phyloP scores from a whole-genome alignment of 2,797 vertebrate species.

The Diplodus sargus region DNA sequence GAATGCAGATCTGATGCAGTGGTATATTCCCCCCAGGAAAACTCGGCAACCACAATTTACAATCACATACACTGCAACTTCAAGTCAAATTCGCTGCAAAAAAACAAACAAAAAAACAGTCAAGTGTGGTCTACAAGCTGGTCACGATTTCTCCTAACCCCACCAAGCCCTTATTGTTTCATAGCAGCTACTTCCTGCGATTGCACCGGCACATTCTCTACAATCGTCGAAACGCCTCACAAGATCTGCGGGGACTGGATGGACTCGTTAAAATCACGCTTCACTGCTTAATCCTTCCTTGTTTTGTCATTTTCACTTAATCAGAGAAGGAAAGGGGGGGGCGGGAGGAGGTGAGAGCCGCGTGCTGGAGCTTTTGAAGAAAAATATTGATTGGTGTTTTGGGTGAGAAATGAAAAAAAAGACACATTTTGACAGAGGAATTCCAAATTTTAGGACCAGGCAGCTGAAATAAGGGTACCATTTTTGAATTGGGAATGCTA shows the following conservation, averaged over 20 bases:
- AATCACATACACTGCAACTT: not conserved
- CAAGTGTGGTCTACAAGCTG: conserved; percentile 6
- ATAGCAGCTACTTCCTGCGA: conserved; percentile 6
- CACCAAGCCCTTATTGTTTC: conserved; percentile 38
- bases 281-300: conserved; percentile 70
- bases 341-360: conserved; percentile 2
- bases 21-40: not conserved
- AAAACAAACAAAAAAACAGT: not conserved
- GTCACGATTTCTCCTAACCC: conserved; percentile 20
- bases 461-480: not conserved
- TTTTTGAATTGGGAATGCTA: not conserved
- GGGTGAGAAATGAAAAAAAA: not conserved
- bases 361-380: conserved; percentile 23
- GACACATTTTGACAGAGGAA: not conserved
- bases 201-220: conserved; percentile 38
- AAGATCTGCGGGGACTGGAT: conserved; percentile 55
- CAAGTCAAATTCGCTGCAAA: conserved; percentile 8
- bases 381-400: conserved; percentile 49
- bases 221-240: conserved; percentile 57
- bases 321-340: conserved; percentile 24
- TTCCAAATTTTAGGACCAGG: not conserved
- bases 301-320: conserved; percentile 74
- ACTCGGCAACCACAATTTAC: not conserved
- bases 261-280: conserved; percentile 80
- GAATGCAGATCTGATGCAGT: not conserved